These are phyloP conservation scores for Trimorus sp. DNA, from an alignment of 2,888 invertebrate genomes.

Conservation along the genomic window DNA sequence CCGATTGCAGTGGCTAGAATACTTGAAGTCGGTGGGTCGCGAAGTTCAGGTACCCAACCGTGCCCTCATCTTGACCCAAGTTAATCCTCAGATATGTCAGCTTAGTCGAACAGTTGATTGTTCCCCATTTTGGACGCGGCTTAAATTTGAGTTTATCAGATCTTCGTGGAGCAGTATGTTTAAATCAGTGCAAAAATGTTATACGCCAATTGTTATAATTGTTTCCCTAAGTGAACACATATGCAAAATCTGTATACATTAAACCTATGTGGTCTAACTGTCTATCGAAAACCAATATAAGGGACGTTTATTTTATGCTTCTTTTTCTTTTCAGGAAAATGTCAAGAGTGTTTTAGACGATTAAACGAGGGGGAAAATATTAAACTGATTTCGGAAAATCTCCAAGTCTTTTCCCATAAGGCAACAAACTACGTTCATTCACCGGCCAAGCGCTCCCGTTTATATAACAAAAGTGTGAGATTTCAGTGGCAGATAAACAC, in stretches of 20 bases:
- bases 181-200: not conserved
- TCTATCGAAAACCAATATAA: too few species aligned
- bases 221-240: not conserved
- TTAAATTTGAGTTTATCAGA: slow-evolving; percentile 19
- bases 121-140: slow-evolving; percentile 24
- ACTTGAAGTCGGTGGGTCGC: slow-evolving; percentile 54
- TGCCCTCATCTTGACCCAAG: slow-evolving; percentile 52
- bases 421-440: too few species aligned
- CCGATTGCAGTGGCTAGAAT: slow-evolving; percentile 67
- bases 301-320: too few species aligned
- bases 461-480: too few species aligned
- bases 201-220: not conserved
- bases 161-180: not conserved
- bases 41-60: slow-evolving; percentile 73
- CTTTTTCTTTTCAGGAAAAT: too few species aligned
- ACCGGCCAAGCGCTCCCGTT: too few species aligned
- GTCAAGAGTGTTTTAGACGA: too few species aligned
- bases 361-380: too few species aligned
- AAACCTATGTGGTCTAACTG: too few species aligned
- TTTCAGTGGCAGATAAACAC: slow-evolving; percentile 22
- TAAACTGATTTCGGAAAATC: too few species aligned
- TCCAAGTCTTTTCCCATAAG: too few species aligned
- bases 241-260: too few species aligned
- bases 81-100: slow-evolving; percentile 62
- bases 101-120: slow-evolving; percentile 53